Base-by-base conservation (phyloP, 2,113 vertebrate species). In the Gymnogyps californianus region DNA sequence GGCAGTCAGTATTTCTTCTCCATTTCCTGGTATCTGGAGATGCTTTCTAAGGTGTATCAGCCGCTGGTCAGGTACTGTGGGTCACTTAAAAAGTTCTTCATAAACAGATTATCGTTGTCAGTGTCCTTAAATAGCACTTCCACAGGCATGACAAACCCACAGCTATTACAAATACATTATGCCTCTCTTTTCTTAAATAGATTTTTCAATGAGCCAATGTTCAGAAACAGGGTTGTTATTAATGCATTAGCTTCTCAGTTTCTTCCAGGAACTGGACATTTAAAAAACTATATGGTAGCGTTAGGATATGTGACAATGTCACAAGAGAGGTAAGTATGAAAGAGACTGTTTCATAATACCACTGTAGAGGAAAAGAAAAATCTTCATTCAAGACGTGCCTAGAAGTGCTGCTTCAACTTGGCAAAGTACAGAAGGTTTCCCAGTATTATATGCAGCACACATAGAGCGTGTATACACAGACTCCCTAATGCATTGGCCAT, bases 381-480 rank as follows among this genome's bases (percentile, higher is more conserved):
- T 66, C 65, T 72, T 76, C 31, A 59, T 84, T 91, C 61, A 20
- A 46, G 81, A 14, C 69, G 7, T 15, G 54, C 29, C 80, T 87
- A 65, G 8, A 72, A 61, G 40, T 49, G 57, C 83, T 64, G 61
- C 69, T 58, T 36, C 21, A 44, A 4, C 81, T 40, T 28, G 58
- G 67, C 89, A 66, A 72, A 31, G 86, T 36, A 1, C 64, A 55
- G 72, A 36, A 44, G 38, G 29, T 16, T 80, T n/a, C 7, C 38
- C 5, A 3, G 26, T 58, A 4, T 67, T 77, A 20, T 17, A 52
- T 87, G 76, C 86, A 91, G 92, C 65, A 8, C 83, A 59, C 13
- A 2, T 2, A 38, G 42, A 13, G 76, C 0, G 4, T n/a, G 44
- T 32, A 19, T 5, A 11, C 32, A 2, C 52, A 19, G 72, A 2